A percentile compares a stretch with the other conserved stretches of the same genome.
Conservation (phyloP, 2,113 vertebrate genomes). For the Eupsittula cactorum region DNA sequence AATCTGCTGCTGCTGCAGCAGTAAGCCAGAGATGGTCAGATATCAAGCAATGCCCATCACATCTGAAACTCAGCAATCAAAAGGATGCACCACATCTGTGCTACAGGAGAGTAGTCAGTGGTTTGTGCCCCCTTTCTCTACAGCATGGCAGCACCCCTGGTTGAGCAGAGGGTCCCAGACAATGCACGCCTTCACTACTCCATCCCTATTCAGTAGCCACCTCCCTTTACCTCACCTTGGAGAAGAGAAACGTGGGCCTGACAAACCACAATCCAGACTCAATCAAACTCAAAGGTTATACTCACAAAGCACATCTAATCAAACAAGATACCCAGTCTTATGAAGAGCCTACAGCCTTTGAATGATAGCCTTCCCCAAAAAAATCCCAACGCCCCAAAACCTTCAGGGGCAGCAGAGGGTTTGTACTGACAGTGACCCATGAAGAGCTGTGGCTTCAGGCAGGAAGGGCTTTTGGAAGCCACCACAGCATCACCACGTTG, state of each 20-base stretch:
- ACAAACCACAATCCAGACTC: neutral
- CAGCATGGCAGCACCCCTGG: neutral
- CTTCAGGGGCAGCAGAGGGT: neutral
- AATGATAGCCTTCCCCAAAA: neutral
- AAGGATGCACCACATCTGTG: rapidly evolving
- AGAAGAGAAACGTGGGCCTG: neutral
- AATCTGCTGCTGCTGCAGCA: neutral
- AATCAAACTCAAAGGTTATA: neutral
- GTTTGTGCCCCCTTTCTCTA: neutral
- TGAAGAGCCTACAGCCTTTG: neutral
- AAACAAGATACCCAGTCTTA: neutral
- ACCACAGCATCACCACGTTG: neutral
- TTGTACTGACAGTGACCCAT: neutral
- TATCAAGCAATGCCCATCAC: neutral
- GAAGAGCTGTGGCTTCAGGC: rapidly evolving
- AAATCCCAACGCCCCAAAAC: neutral
- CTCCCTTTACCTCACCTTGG: neutral
- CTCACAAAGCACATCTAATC: neutral
- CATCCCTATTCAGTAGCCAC: rapidly evolving
- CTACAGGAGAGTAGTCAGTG: neutral
- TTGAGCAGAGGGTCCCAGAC: rapidly evolving
- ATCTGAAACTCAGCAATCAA: neutral
- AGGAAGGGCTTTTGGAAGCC: neutral
- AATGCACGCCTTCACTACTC: neutral
- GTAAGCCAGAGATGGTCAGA: neutral